A percentile compares a stretch with the other conserved stretches of the same genome.
Conservation (phyloP, 2,113 vertebrate genomes). For the Platichthys flesus region DNA sequence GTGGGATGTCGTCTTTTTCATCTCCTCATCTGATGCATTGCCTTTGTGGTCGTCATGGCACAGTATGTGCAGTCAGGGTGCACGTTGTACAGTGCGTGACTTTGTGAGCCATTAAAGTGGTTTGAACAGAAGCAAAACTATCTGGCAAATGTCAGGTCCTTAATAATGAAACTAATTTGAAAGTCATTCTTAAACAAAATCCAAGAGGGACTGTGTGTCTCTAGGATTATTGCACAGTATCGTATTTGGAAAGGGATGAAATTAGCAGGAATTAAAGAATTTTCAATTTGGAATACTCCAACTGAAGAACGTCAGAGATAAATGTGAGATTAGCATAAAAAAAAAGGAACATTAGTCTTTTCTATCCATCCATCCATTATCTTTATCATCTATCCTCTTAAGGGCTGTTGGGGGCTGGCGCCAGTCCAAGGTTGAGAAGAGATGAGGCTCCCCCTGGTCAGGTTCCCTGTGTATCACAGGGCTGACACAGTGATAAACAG, state of each 20-base stretch:
- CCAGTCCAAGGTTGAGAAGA: no score
- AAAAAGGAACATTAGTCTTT: not conserved
- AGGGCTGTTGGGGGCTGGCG: not conserved
- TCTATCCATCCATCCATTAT: not conserved
- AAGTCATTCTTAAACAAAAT: not conserved
- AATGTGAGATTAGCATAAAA: not conserved
- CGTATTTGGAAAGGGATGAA: not conserved
- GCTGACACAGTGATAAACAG: no score
- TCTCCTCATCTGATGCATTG: slow-evolving; percentile 10
- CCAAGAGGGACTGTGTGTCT: not conserved
- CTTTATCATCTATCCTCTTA: not conserved
- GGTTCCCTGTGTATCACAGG: no score
- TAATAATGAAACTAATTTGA: slow-evolving; percentile 1
- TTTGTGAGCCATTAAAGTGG: not conserved
- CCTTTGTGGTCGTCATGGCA: not conserved
- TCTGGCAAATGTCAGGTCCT: slow-evolving; percentile 3
- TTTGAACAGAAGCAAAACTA: not conserved
- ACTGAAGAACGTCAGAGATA: not conserved
- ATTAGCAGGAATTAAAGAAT: not conserved
- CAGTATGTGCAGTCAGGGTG: not conserved
- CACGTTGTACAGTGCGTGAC: not conserved
- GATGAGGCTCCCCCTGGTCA: no score
- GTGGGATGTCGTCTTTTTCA: not conserved
- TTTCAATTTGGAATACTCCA: not conserved
- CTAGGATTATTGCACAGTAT: not conserved